Evolutionary conservation across 2,797 vertebrate genomes (phyloP).

Genomic region (Emydoidea blandingii): DNA sequence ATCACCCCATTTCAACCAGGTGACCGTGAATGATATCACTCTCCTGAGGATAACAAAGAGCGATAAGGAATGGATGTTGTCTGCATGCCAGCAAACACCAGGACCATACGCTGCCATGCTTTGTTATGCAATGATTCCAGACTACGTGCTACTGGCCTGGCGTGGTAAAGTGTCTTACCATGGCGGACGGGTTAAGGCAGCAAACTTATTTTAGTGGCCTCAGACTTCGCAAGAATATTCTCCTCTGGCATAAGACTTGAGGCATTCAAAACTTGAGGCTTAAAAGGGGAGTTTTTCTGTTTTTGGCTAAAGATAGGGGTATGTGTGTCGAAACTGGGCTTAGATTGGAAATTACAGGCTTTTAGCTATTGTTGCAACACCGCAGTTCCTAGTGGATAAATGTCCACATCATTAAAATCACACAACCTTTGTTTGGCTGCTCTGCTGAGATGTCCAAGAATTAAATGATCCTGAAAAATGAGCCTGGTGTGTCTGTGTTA

Average conservation of each 20-base stretch:
- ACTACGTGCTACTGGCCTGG: too few relatives aligned
- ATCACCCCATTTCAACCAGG: too few relatives aligned
- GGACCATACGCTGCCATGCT: too few relatives aligned
- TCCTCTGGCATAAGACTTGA: not conserved
- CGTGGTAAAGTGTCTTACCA: too few relatives aligned
- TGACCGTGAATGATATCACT: too few relatives aligned
- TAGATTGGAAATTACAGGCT: not conserved
- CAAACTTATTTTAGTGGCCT: not conserved
- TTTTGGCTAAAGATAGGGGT: not conserved
- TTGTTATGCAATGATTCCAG: too few relatives aligned
- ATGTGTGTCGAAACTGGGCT: not conserved
- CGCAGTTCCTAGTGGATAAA: not conserved
- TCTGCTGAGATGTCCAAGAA: not conserved
- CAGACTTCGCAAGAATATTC: not conserved
- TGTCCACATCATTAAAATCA: not conserved
- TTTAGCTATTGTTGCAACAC: not conserved
- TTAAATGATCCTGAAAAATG: not conserved
- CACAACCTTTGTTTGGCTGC: not conserved
- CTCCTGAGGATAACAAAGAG: too few relatives aligned
- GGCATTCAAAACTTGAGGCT: not conserved
- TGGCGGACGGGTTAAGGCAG: too few relatives aligned
- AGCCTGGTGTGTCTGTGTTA: not conserved
- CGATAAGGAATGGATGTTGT: too few relatives aligned
- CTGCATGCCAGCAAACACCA: too few relatives aligned
- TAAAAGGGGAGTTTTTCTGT: not conserved